Evolutionary conservation across 2,888 invertebrate species (phyloP), one percentile per base, ranked within the genome.

Genomic region (Aleiodes testaceus): DNA sequence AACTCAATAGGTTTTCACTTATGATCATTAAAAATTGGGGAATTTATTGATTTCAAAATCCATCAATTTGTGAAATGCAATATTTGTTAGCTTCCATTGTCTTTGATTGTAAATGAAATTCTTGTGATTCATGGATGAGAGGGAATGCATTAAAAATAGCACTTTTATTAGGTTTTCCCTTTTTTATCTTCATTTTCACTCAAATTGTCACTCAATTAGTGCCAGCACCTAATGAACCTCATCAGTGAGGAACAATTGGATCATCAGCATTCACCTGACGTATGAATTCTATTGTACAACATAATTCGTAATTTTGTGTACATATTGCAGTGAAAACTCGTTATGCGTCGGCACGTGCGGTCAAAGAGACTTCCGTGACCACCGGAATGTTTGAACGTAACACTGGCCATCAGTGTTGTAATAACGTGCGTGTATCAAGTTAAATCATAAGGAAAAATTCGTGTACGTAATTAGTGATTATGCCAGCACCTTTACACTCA

Each of bases 291-390:
- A 42, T 59, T 36, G 59, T 59, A 18, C 59, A 30, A 16, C 16
- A 18, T 59, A 59, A 36, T 59, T 16, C 30, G n/a, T n/a, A 59
- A 59, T 42, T 59, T 16, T 59, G 42, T 59, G 36, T 59, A n/a
- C 11, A 42, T 59, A 59, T 59, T 18, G 42, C 59, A 16, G 18
- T 3, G 59, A 66, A 74, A 72, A 75, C 74, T 75, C 74, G 75
- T 75, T 75, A 75, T 72, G 69, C 70, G 73, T 65, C 66, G 74
- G 67, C 70, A 66, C 63, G 44, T 68, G 69, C 55, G 70, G 74
- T 72, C 73, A 74, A 67, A 70, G 68, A 70, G 72, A 75, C 74
- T 75, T 75, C 74, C 75, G 74, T 72, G 72, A 75, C 72, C 73
- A 67, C 20, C 75, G 70, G 75, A 75, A 75, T 75, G 75, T 59